Evolutionary conservation across 2,113 vertebrate species (phyloP), one percentile per base, ranked within the genome.

Genomic region (Dendropsophus ebraccatus): DNA sequence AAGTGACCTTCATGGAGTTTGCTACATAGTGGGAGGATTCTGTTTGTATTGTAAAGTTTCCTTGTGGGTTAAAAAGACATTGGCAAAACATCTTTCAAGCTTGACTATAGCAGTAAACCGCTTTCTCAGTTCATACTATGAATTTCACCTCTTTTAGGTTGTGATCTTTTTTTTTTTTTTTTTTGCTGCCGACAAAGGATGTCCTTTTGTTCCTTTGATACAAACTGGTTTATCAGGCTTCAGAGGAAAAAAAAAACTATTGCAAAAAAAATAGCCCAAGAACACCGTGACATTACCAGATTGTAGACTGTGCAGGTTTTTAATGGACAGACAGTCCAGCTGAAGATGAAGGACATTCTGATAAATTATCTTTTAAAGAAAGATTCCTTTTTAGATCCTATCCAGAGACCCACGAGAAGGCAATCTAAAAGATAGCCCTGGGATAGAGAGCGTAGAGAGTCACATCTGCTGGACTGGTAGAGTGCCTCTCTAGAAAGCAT

Each of bases 191-290:
- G 37, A 80, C 77, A 80, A 80, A 80, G 23, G 21, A 80, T 62
- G 77, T 60, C 54, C 77, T 45, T 80, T 80, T 80, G 54, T 80
- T 80, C 77, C 52, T 58, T 62, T 80, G 56, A 80, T 80, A 80
- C 32, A 80, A 28, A 80, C 54, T 14, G 54, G 77, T 45, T 60
- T 80, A 58, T 60, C 56, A n/a, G 52, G 77, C 77, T 79, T 23
- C 77, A 9, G 54, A 60, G 77, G 62, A 62, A 80, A 21, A 80
- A 80, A 62, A 80, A 21, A 80, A n/a, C 77, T 78, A 35, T 35
- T n/a, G 70, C 23, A 14, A 74, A 74, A 23, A 47, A 11, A 72
- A 23, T 16, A 60, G 35, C 37, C 77, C 49, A 23, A 45, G 54
- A 81, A 81, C 13, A 41, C 54, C 41, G 54, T 79, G 77, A 79